phyloP scores from a whole-genome alignment of 2,113 vertebrate species.

The Euleptes europaea region DNA sequence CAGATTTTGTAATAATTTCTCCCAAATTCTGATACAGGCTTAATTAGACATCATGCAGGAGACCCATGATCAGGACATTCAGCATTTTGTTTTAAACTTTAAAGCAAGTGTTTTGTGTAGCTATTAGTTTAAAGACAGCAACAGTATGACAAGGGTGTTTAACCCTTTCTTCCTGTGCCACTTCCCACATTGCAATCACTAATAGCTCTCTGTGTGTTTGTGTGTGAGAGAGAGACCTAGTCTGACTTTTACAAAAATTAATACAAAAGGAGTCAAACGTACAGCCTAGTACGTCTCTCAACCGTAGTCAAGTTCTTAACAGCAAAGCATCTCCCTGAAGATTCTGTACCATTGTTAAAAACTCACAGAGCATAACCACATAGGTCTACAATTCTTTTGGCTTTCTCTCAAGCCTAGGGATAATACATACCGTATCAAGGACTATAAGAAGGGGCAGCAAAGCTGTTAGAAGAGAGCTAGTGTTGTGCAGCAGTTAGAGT shows the following conservation, averaged over 20 bases:
- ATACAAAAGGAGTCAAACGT: neutral
- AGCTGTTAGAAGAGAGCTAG: neutral
- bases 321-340: neutral
- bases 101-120: no score
- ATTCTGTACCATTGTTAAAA: neutral
- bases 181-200: no score
- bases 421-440: neutral
- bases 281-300: neutral
- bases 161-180: no score
- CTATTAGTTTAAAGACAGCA: no score
- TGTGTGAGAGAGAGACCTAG: no score
- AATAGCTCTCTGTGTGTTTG: no score
- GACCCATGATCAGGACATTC: no score
- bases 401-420: neutral
- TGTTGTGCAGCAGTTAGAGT: no score
- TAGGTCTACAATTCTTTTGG: neutral
- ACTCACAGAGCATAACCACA: neutral
- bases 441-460: neutral
- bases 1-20: neutral
- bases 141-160: no score
- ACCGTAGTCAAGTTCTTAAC: neutral
- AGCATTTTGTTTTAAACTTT: no score
- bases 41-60: no score
- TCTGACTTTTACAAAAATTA: neutral
- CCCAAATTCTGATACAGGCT: neutral